Base-by-base conservation (phyloP, 2,113 vertebrate species). In the Acanthisitta chloris region DNA sequence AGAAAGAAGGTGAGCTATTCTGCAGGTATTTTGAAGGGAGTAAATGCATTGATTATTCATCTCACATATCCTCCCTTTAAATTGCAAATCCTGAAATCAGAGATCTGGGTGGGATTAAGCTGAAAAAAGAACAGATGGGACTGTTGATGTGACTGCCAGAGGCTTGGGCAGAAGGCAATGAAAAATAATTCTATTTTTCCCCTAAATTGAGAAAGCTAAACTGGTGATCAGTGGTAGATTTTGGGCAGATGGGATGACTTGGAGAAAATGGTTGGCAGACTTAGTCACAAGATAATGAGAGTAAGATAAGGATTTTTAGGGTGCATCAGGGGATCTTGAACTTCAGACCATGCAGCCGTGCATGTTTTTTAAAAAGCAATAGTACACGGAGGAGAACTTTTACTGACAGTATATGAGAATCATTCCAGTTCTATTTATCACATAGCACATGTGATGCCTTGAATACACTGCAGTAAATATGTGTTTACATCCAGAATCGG, bases 71-170 rank as follows among this genome's bases (percentile, higher is more conserved):
- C 69, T 94, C 31, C 71, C 74, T 96, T 95, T 91, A 83, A 97
- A 97, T 57, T 95, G 92, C 81, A 97, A 97, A 91, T 92, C 88
- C 94, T 96, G 94, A 96, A 97, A 96, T 93, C 90, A 95, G 93
- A 97, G 96, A 97, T 97, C 95, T 97, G 96, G 92, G 93, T 96
- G 95, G 97, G 96, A 97, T 97, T 97, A 97, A 96, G 58, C 91
- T 94, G 90, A 96, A 94, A 92, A 95, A 93, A 93, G 97, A 98
- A 96, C 98, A 98, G 98, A 98, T 98, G 97, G 98, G 94, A 96
- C 96, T 33, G 19, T 94, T 93, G 90, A 95, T 96, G 51, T 81
- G 97, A 77, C 90, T 97, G 96, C 97, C 97, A 97, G 97, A 96
- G 97, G 92, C 96, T 96, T 92, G 92, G 94, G 97, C 97, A 97